phyloP scores from a whole-genome alignment of 2,113 vertebrate species.

The Rhodinocichla rosea region DNA sequence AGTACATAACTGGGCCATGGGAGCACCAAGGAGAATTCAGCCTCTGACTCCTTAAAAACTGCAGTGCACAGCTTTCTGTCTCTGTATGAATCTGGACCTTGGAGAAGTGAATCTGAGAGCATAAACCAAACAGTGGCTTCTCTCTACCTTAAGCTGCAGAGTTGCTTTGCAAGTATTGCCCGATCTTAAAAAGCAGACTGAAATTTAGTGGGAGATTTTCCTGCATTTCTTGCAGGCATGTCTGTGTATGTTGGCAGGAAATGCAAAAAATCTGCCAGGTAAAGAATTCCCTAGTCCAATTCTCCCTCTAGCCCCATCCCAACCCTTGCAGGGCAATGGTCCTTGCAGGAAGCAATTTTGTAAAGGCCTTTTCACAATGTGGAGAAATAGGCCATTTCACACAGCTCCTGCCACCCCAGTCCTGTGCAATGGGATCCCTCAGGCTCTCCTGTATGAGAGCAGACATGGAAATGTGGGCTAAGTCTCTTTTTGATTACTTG shows the following conservation, averaged over 20 bases:
- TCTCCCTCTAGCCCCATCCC: neutral
- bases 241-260: neutral
- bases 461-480: neutral
- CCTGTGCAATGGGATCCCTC: neutral
- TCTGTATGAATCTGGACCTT: neutral
- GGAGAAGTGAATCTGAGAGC: neutral
- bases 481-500: neutral
- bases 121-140: neutral
- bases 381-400: neutral
- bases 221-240: neutral
- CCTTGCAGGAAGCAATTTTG: neutral
- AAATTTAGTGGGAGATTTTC: neutral
- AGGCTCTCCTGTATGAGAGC: neutral
- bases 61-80: neutral
- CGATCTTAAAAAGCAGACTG: neutral
- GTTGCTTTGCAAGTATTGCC: neutral
- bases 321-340: neutral
- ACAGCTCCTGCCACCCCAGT: neutral
- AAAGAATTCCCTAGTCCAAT: neutral
- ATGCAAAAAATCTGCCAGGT: neutral
- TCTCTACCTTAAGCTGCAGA: neutral
- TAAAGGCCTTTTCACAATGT: neutral
- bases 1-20: neutral
- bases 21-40: neutral
- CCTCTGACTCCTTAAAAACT: neutral